Conservation (phyloP, 1,140 invertebrate species). For the Colletes gigas region DNA sequence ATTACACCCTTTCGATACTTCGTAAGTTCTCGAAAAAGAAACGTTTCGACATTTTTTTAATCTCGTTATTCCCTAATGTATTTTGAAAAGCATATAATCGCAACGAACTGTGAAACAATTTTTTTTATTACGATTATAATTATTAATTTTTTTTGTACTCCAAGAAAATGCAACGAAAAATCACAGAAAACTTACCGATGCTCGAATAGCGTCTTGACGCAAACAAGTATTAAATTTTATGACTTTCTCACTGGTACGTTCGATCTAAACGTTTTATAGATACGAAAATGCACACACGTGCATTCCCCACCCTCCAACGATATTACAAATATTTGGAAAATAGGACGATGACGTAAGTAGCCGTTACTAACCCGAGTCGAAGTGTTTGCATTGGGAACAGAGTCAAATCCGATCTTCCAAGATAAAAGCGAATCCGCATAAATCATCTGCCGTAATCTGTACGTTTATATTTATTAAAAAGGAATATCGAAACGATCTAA, state of each 20-base stretch:
- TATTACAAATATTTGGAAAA: conserved; percentile 24
- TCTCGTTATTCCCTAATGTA: too few species aligned
- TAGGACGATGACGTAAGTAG: not conserved
- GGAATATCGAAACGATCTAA: not conserved
- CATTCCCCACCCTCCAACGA: not conserved
- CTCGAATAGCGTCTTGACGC: not conserved
- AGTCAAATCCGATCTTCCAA: not conserved
- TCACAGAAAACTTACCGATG: not conserved
- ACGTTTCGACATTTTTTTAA: too few species aligned
- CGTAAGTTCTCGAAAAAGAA: too few species aligned
- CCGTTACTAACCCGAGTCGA: not conserved
- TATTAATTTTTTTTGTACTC: not conserved
- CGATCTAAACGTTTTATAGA: not conserved
- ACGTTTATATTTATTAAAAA: not conserved
- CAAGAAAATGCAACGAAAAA: not conserved
- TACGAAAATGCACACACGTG: not conserved
- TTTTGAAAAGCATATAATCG: too few species aligned
- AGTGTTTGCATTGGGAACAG: conserved; percentile 13
- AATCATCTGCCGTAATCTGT: not conserved
- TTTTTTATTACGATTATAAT: not conserved
- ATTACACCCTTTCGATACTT: too few species aligned
- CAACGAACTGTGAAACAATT: too few species aligned
- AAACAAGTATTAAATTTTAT: not conserved
- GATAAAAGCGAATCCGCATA: not conserved
- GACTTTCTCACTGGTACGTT: not conserved